Evolutionary conservation across 92 coral and sea anemone species (phyloP), one percentile per base, ranked within the genome.

Genomic region (Micromussa lordhowensis): DNA sequence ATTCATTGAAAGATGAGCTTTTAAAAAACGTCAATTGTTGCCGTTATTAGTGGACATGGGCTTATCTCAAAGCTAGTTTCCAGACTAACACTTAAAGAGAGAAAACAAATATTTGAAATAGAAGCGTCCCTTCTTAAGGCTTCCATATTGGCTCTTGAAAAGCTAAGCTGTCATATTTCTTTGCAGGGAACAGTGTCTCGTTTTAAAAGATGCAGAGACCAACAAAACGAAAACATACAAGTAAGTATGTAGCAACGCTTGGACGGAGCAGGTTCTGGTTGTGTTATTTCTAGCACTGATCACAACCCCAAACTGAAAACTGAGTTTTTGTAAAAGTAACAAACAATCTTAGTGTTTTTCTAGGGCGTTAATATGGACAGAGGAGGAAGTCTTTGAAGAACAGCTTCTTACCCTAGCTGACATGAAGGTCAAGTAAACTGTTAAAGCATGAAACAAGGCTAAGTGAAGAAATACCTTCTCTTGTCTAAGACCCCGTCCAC

Each of bases 171-270:
- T 44, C 11, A 21, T 44, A 72, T 51, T 75, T 18, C 22, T 22
- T 40, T 11, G 3, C 51, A 98, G 99, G 87, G 98, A 95, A 26
- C 94, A 98, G 68, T 93, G 94, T 80, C 78, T 69, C 15, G 82
- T 78, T 51, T 85, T 98, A 28, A 98, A 98, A 77, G 99, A 98
- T 58, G 98, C 97, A 0, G 99, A 98, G 81, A 93, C 87, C 18
- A 95, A 91, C 77, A 98, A 98, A 81, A 98, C 99, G 2, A 98
- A 98, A 88, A 89, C 96, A n/a, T 98, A 98, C 91, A 93, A 94
- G 99, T 98, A 86, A 84, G 89, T 73, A 2, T 0, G 32, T 30
- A 78, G 10, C 2, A 34, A 35, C 19, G 11, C 51, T 22, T 79
- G 5, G 38, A n/a, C 22, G 1, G 13, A 75, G 3, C n/a, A 34